These are phyloP conservation scores for Gila orcuttii DNA, from an alignment of 2,113 vertebrate genomes.

Conservation along the genomic window DNA sequence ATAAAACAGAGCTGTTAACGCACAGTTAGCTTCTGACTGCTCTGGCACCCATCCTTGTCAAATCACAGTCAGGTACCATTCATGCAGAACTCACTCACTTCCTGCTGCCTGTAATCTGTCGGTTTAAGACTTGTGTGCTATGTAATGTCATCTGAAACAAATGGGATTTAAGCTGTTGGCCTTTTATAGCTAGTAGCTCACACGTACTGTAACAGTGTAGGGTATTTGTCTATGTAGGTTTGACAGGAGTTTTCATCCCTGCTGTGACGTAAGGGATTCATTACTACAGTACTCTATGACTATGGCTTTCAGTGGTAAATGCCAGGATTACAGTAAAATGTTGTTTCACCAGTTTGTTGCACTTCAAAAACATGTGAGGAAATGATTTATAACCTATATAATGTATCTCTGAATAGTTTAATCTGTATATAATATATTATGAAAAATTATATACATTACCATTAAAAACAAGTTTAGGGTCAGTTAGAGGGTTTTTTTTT, in stretches of 20 bases:
- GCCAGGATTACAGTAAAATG: constrained; percentile 21
- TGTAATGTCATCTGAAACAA: neutral
- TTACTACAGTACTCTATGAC: neutral
- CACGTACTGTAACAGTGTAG: neutral
- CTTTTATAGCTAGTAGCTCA: neutral
- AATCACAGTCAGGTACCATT: constrained; percentile 15
- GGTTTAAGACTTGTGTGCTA: neutral
- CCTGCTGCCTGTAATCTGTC: neutral
- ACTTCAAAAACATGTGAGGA: neutral
- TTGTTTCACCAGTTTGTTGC: neutral
- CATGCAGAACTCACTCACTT: neutral
- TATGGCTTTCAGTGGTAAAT: neutral
- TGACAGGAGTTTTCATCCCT: neutral
- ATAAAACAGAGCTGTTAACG: constrained; percentile 1
- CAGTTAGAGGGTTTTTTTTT: no score
- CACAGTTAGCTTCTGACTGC: constrained; percentile 12
- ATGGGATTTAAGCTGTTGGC: constrained; percentile 13
- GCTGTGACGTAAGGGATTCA: constrained; percentile 10
- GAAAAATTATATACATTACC: neutral
- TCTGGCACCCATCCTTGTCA: constrained; percentile 14
- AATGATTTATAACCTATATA: neutral
- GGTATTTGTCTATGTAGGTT: constrained; percentile 3
- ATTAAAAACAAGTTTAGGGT: no score
- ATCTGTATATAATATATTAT: neutral
- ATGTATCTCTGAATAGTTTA: neutral